Conservation (phyloP, 2,113 vertebrate species). For the Steatornis caripensis region DNA sequence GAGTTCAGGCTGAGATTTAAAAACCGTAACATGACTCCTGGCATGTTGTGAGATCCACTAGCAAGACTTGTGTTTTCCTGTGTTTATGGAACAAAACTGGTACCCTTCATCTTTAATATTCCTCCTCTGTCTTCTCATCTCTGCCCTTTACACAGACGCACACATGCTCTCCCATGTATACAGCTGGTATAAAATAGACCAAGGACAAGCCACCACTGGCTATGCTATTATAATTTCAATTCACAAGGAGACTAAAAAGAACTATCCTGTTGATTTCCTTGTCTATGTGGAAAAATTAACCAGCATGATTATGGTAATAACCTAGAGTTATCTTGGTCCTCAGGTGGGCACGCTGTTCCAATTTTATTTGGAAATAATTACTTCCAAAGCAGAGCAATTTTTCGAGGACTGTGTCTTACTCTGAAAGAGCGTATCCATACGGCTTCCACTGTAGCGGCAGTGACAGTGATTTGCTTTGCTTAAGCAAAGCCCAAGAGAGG, state of each 20-base stretch:
- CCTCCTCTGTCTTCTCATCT: background rate
- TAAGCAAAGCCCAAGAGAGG: conserved; percentile 40
- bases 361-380: conserved; percentile 42
- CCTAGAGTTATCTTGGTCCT: conserved; percentile 5
- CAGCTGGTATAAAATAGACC: background rate
- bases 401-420: background rate
- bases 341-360: conserved; percentile 4
- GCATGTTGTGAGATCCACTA: background rate
- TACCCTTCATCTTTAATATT: background rate
- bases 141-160: background rate
- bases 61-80: background rate
- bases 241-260: background rate
- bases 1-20: background rate
- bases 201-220: background rate
- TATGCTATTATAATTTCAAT: conserved; percentile 5
- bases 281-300: background rate
- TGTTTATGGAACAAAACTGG: background rate
- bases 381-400: conserved; percentile 16
- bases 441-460: background rate
- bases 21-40: fast-evolving
- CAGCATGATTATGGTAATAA: conserved; percentile 10
- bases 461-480: background rate
- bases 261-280: background rate
- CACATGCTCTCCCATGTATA: background rate
- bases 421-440: fast-evolving